These are phyloP conservation scores for Cyprinus carpio DNA, from an alignment of 2,113 vertebrate genomes.

Conservation along the genomic window DNA sequence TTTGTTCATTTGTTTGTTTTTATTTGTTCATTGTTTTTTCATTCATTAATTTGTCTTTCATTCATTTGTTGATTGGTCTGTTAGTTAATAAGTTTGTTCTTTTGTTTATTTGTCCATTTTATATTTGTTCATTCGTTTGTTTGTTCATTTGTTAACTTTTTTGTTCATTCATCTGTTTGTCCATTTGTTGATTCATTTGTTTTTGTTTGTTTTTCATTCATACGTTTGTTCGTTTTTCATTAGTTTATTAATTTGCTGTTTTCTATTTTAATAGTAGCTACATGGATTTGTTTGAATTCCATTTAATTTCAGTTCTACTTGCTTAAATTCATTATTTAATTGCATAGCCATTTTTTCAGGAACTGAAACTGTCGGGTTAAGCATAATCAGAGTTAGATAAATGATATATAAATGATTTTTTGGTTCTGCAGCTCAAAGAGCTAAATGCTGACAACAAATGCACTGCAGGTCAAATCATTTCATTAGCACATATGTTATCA, in stretches of 20 bases:
- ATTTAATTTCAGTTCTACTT: background rate
- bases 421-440: background rate
- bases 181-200: background rate
- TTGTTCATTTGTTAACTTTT: background rate
- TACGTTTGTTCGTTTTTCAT: background rate
- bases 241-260: background rate
- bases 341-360: background rate
- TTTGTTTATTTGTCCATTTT: background rate
- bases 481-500: constrained; percentile 10
- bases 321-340: background rate
- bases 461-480: background rate
- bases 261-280: background rate
- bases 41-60: background rate
- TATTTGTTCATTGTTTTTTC: background rate
- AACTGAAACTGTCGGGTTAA: background rate
- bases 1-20: background rate
- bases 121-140: background rate
- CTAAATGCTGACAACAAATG: background rate
- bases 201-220: background rate
- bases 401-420: background rate
- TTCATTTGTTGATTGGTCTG: background rate
- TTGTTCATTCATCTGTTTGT: background rate
- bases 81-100: background rate
- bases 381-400: background rate
- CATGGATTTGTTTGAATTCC: background rate